A percentile compares a stretch with the other conserved stretches of the same genome.
Evolutionary conservation across 2,888 invertebrate species (phyloP).

Genomic region (Lithophane socia): DNA sequence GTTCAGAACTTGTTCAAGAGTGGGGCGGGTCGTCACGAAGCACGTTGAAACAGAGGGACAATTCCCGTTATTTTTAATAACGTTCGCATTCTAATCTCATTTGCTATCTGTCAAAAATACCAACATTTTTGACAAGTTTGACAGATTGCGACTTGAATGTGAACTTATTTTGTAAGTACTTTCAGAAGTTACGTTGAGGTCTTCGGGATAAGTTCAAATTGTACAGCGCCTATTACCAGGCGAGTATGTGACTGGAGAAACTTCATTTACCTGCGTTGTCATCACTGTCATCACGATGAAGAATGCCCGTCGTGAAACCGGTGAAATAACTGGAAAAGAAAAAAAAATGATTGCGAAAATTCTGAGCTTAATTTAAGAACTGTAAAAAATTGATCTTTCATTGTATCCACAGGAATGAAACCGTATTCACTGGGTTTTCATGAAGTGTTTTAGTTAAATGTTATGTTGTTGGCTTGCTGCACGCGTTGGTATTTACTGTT

Average conservation of each 20-base stretch:
- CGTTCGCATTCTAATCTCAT: too few relatives aligned
- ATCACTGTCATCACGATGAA: slow-evolving; percentile 77
- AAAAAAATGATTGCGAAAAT: not conserved
- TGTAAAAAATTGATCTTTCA: not conserved
- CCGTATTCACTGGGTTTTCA: too few relatives aligned
- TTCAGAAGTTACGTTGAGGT: not conserved
- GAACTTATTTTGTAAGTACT: too few relatives aligned
- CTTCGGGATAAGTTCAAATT: not conserved
- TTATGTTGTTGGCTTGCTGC: too few relatives aligned
- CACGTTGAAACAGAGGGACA: not conserved
- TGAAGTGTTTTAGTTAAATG: too few relatives aligned
- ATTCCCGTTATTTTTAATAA: too few relatives aligned
- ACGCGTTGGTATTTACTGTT: too few relatives aligned
- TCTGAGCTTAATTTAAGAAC: not conserved
- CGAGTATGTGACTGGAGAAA: not conserved
- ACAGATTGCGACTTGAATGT: too few relatives aligned
- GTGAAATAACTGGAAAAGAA: slow-evolving; percentile 73
- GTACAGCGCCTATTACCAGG: not conserved
- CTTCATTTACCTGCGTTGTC: slow-evolving; percentile 76
- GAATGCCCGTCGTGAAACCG: slow-evolving; percentile 76
- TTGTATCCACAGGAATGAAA: not conserved
- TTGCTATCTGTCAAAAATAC: too few relatives aligned
- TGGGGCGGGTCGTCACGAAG: too few relatives aligned
- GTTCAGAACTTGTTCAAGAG: too few relatives aligned
- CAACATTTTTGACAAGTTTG: too few relatives aligned